Percentiles rank a stretch among this genome's conserved stretches.
These are phyloP conservation scores for Polypedilum pembai DNA, from an alignment of 1,140 invertebrate genomes.

Conservation along the genomic window DNA sequence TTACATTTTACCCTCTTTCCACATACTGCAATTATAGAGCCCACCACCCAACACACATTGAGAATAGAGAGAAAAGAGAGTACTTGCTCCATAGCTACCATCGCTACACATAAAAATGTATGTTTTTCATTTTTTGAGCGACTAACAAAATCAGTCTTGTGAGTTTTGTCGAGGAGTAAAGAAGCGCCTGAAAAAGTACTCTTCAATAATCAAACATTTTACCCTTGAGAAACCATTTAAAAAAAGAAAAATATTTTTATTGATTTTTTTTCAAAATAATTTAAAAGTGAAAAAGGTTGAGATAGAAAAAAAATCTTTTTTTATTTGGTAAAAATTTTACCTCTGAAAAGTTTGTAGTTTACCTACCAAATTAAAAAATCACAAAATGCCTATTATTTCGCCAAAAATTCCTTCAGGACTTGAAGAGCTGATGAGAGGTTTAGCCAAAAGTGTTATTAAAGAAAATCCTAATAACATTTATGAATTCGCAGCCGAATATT, in stretches of 20 bases:
- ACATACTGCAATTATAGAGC: too few relatives aligned
- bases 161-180: constrained; percentile 17
- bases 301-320: too few relatives aligned
- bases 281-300: not conserved
- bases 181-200: not conserved
- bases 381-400: constrained; percentile 37
- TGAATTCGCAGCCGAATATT: constrained; percentile 46
- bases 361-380: too few relatives aligned
- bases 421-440: constrained; percentile 47
- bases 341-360: too few relatives aligned
- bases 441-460: constrained; percentile 47
- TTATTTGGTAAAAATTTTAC: too few relatives aligned
- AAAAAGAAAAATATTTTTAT: not conserved
- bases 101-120: not conserved
- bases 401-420: constrained; percentile 47
- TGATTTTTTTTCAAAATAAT: constrained; percentile 9
- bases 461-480: constrained; percentile 46
- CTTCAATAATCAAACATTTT: not conserved
- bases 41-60: too few relatives aligned
- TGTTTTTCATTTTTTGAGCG: not conserved
- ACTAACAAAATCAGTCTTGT: constrained; percentile 11
- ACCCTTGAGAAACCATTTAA: not conserved
- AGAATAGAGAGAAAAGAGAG: too few relatives aligned
- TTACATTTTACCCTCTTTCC: not conserved
- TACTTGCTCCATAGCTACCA: not conserved